Percentiles rank a stretch among this genome's conserved stretches.
Conservation (phyloP, 2,113 vertebrate genomes). For the Plotosus lineatus region DNA sequence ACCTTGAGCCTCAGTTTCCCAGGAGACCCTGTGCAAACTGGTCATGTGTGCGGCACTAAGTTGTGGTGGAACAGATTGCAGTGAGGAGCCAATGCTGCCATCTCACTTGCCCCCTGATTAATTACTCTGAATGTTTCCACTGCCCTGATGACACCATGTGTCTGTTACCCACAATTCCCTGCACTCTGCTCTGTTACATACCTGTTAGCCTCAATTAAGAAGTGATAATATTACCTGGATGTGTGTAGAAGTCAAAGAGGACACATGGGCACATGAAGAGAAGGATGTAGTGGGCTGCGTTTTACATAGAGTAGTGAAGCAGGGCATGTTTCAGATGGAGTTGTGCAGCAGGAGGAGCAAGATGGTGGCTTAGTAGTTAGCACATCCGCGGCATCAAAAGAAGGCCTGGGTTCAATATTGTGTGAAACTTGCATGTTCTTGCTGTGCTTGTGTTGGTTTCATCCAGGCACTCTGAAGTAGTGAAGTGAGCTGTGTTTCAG, state of each 20-base stretch:
- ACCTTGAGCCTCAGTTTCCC: conserved; percentile 43
- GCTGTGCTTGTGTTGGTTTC: too few relatives aligned
- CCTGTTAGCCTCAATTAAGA: neutral
- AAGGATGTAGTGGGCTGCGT: neutral
- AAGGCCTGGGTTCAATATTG: too few relatives aligned
- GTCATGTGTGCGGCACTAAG: conserved; percentile 66
- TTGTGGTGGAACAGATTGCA: conserved; percentile 60
- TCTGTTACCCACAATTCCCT: conserved; percentile 26
- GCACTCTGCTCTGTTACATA: neutral
- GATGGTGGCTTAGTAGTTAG: too few relatives aligned
- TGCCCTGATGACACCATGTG: conserved; percentile 43
- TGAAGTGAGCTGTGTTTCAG: neutral
- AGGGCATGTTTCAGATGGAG: neutral
- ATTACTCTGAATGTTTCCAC: conserved; percentile 71
- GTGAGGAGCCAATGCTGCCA: conserved; percentile 59
- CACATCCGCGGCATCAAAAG: too few relatives aligned
- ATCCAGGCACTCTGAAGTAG: too few relatives aligned
- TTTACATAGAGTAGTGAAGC: too few relatives aligned
- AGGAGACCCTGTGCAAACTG: conserved; percentile 59
- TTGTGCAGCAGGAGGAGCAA: too few relatives aligned
- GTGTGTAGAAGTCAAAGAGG: neutral
- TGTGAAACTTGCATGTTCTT: too few relatives aligned
- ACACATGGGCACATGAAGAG: neutral
- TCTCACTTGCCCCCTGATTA: conserved; percentile 73
- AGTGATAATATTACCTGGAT: neutral